A percentile compares a stretch with the other conserved stretches of the same genome.
phyloP scores from a whole-genome alignment of 2,797 vertebrate genomes.

The Cetoscarus ocellatus region DNA sequence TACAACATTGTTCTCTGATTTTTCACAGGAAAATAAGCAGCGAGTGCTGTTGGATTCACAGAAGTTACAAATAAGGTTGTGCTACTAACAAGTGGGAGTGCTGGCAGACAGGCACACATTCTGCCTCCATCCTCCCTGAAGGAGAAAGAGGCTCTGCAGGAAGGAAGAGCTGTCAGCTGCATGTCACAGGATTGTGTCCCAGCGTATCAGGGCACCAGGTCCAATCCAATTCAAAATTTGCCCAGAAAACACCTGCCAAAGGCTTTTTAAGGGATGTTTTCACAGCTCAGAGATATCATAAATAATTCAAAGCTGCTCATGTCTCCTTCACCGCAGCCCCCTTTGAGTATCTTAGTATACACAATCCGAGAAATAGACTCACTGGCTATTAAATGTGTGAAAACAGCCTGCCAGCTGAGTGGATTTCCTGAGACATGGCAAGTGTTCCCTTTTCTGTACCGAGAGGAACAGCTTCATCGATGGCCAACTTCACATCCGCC shows the following conservation, averaged over 20 bases:
- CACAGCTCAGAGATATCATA: constrained; percentile 70
- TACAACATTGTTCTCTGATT: constrained; percentile 55
- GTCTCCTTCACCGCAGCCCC: constrained; percentile 52
- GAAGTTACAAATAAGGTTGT: constrained; percentile 53
- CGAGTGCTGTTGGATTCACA: constrained; percentile 20
- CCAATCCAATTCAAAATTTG: constrained; percentile 65
- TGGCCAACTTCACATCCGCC: constrained; percentile 42
- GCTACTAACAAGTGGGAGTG: constrained; percentile 56
- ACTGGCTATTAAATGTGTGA: constrained; percentile 61
- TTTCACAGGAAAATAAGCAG: constrained; percentile 50
- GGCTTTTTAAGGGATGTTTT: constrained; percentile 71
- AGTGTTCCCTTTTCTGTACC: constrained; percentile 15
- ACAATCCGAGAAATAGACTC: constrained; percentile 57
- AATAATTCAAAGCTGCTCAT: constrained; percentile 74
- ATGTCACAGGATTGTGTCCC: constrained; percentile 65
- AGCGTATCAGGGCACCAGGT: constrained; percentile 49
- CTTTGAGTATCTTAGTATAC: constrained; percentile 56
- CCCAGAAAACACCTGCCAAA: constrained; percentile 65
- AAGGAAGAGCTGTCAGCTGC: constrained; percentile 67
- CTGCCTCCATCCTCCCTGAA: constrained; percentile 38
- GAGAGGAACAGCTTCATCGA: constrained; percentile 30
- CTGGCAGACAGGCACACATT: constrained; percentile 41
- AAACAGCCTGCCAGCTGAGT: constrained; percentile 53
- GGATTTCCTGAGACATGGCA: constrained; percentile 43
- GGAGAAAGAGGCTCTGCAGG: constrained; percentile 48